Base-by-base conservation (phyloP, 1,140 invertebrate genomes). In the Drosophila kikkawai region DNA sequence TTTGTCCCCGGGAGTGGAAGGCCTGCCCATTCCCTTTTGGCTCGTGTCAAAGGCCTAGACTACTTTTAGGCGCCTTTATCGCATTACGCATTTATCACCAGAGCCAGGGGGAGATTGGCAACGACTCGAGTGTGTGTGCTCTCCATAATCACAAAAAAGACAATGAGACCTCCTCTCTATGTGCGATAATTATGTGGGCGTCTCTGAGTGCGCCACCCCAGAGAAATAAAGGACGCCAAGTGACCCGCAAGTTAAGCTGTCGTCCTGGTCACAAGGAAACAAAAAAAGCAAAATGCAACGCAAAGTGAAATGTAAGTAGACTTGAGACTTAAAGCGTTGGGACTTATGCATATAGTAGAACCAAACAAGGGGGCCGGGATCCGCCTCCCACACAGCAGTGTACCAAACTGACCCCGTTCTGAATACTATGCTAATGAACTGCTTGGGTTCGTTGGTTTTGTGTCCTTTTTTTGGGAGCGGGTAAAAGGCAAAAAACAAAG, bases 341-440 rank as follows among this genome's bases (percentile, higher is more conserved):
- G 68, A 60, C 76, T 79, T 65, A 57, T 75, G 71, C 71, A 75
- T 48, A 75, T 17, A 73, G 17, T 17, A 73, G 17, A 48, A 41
- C 19, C 19, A 22, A 29, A 1, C 29, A 2, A 48, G 65, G 37
- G 36, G n/a, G 13, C 41, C 37, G 22, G 34, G 42, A 47, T 17
- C 22, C 15, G 13, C 41, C 22, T 39, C 29, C 29, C 29, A 34
- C 48, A 12, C 44, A 41, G 34, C 36, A 48, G 65, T 32, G 29
- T 36, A 22, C 48, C 67, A 45, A 70, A 70, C 67, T 70, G 67
- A 70, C 67, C 75, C 75, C 12, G 39, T 78, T 78, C 74, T 80
- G 68, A 50, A 76, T 70, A 45, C 70, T 80, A 80, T 81, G 79
- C 79, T 81, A 81, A 81, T 81, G 79, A 81, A 81, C 77, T 73